Percentiles rank a stretch among this genome's conserved stretches.
Conservation (phyloP, 1,140 invertebrate genomes). For the Cardiocondyla obscurior region DNA sequence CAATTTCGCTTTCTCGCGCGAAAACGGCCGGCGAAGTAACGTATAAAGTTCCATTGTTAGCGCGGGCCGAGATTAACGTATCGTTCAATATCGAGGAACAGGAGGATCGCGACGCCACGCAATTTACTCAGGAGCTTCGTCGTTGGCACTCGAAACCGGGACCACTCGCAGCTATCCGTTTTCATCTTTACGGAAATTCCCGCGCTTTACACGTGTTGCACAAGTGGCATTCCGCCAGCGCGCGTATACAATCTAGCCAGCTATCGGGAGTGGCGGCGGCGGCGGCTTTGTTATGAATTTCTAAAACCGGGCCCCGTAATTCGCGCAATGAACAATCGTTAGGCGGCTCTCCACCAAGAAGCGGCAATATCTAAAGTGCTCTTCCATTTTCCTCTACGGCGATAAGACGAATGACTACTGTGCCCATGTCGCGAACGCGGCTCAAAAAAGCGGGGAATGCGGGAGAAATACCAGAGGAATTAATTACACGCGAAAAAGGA, state of each 20-base stretch:
- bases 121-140: neutral
- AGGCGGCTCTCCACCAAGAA: neutral
- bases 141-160: neutral
- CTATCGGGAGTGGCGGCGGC: neutral
- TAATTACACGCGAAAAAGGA: neutral
- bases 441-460: neutral
- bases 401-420: neutral
- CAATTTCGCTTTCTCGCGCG: neutral
- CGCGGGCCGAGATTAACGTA: constrained; percentile 9
- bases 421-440: neutral
- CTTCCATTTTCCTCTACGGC: neutral
- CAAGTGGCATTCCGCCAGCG: constrained; percentile 9
- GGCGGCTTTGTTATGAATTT: constrained; percentile 26
- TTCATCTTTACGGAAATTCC: constrained; percentile 38
- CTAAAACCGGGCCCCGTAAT: neutral
- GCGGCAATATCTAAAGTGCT: constrained; percentile 34
- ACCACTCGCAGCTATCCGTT: constrained; percentile 7
- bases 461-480: neutral
- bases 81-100: neutral
- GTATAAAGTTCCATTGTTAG: neutral
- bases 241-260: neutral
- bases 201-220: constrained; percentile 37
- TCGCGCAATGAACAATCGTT: constrained; percentile 14
- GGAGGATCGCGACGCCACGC: neutral
- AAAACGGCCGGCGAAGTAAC: neutral